Evolutionary conservation across 2,888 invertebrate species (phyloP).

Genomic region (Phragmatobia fuliginosa): DNA sequence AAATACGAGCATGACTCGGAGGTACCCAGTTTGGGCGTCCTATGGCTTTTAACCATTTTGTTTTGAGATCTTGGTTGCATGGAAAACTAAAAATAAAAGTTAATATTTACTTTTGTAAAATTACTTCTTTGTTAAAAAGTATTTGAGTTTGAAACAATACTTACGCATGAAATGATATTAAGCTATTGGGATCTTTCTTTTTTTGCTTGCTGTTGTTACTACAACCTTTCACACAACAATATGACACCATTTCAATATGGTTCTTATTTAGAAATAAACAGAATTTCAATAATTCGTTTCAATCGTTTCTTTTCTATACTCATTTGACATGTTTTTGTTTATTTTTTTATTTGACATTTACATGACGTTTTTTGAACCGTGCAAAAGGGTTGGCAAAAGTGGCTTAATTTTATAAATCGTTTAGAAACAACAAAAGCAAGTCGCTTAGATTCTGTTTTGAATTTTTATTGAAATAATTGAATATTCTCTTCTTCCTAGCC

Average conservation of each 20-base stretch:
- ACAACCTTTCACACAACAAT: conserved; percentile 60
- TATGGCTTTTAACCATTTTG: conserved; percentile 59
- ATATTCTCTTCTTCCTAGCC: no score
- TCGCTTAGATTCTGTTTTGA: no score
- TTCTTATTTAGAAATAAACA: conserved; percentile 18
- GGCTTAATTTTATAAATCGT: neutral
- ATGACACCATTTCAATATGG: conserved; percentile 50
- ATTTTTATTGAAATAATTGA: no score
- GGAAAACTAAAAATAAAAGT: conserved; percentile 47
- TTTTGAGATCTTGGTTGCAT: conserved; percentile 43
- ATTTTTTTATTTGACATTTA: neutral
- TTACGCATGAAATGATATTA: conserved; percentile 57
- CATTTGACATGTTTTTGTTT: neutral
- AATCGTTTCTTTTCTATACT: conserved; percentile 8
- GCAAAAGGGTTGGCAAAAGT: no score
- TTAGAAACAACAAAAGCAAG: neutral
- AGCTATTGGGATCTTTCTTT: conserved; percentile 43
- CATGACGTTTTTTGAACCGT: neutral
- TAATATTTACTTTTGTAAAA: neutral
- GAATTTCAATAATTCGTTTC: neutral
- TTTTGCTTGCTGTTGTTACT: conserved; percentile 50
- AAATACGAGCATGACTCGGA: conserved; percentile 49
- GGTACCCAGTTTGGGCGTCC: conserved; percentile 58
- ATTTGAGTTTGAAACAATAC: neutral
- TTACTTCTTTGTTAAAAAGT: neutral